Base-by-base conservation (phyloP, 1,140 invertebrate species). In the Zaprionus nigranus region DNA sequence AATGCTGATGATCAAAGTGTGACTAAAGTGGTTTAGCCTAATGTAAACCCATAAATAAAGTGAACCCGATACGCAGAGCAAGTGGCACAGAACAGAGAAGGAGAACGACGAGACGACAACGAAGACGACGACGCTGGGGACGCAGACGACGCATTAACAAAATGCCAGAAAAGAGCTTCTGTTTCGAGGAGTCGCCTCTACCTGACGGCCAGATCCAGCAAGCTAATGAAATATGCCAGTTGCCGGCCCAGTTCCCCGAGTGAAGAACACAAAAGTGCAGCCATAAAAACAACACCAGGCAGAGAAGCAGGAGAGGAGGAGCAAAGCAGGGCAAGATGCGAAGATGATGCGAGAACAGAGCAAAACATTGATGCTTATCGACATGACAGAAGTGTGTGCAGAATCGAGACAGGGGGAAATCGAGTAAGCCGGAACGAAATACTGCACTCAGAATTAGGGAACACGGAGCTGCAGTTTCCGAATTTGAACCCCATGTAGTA, bases 11-110 rank as follows among this genome's bases (percentile, higher is more conserved):
- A 91, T 90, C 86, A 91, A 91, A 91, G 90, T 91, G 90, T 91
- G 90, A 91, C 90, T 91, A 91, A 91, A 91, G 79, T 91, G 90
- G 90, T 91, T 91, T 91, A 91, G 90, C 90, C 90, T 91, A 91
- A 91, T 91, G 90, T 91, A 91, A 91, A 90, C 85, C 90, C 90
- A 91, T 91, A 91, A 91, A 91, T 91, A 90, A 81, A 72, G 70
- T 59, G 65, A 62, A 46, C 28, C 63, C 46, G 65, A 65, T 70
- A 62, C 58, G 49, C 40, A 58, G 30, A 69, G 40, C 74, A 67
- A 66, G 63, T 65, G 58, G 68, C 64, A 38, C 36, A 59, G 63
- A 28, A 74, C 90, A 20, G 9, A 9, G 9, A 34, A 22, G 5
- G 15, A 46, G 36, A 38, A 15, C 15, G 6, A 43, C n/a, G 1